Conservation (phyloP, 2,797 vertebrate species). For the Corythornis leucogaster region DNA sequence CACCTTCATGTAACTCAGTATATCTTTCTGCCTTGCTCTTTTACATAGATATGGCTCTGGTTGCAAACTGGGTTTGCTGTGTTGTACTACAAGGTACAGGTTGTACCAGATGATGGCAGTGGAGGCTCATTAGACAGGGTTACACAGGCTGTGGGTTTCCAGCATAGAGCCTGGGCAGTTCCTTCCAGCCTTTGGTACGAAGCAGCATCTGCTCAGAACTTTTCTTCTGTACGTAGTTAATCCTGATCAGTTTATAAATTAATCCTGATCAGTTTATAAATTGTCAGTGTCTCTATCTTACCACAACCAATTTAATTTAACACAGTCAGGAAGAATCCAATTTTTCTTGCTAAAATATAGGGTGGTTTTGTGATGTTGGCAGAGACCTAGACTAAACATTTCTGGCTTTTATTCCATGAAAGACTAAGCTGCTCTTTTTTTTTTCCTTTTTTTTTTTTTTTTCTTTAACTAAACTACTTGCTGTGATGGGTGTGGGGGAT, state of each 20-base stretch:
- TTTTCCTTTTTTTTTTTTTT: too few relatives aligned
- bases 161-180: neutral
- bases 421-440: neutral
- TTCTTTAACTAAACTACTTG: too few relatives aligned
- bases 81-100: neutral
- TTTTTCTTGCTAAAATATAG: neutral
- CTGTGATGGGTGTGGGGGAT: too few relatives aligned
- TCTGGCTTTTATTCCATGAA: neutral
- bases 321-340: neutral
- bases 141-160: neutral
- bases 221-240: neutral
- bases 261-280: neutral
- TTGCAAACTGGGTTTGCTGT: accelerated
- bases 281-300: neutral
- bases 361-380: neutral
- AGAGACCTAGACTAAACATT: neutral
- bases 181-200: neutral
- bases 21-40: neutral
- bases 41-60: neutral
- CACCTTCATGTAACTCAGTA: neutral
- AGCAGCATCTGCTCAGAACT: neutral
- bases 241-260: neutral
- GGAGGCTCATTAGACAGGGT: neutral
- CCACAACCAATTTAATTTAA: neutral
- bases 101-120: constrained; percentile 62